These are phyloP conservation scores for Nycticryphes semicollaris DNA, from an alignment of 2,113 vertebrate species.

Conservation along the genomic window DNA sequence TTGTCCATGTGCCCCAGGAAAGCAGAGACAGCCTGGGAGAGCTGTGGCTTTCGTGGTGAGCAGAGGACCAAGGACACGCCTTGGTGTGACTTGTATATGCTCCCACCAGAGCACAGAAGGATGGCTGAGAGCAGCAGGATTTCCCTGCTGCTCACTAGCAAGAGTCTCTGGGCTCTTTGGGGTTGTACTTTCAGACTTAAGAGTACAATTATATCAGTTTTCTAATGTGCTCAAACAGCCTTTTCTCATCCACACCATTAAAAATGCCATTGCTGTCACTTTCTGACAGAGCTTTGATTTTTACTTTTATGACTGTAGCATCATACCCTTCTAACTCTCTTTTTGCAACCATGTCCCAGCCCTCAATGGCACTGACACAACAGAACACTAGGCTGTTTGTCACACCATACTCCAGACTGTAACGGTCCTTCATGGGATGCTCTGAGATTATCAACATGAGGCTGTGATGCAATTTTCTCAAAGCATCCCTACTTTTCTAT, in stretches of 20 bases:
- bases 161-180: background rate
- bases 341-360: background rate
- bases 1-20: background rate
- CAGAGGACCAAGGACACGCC: background rate
- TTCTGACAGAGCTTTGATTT: background rate
- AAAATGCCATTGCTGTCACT: background rate
- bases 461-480: background rate
- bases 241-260: background rate
- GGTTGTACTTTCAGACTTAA: background rate
- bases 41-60: background rate
- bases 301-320: background rate
- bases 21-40: background rate
- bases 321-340: background rate
- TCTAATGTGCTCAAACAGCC: background rate
- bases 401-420: background rate
- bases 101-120: fast-evolving
- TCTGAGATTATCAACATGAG: background rate
- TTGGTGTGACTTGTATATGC: background rate
- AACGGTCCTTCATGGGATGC: fast-evolving
- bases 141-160: background rate
- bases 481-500: background rate
- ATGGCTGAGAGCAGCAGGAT: background rate
- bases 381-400: background rate
- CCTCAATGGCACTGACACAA: fast-evolving
- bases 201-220: background rate